A percentile compares a stretch with the other conserved stretches of the same genome.
phyloP scores from a whole-genome alignment of 92 coral and sea anemone genomes.

The Meandrina meandrites region DNA sequence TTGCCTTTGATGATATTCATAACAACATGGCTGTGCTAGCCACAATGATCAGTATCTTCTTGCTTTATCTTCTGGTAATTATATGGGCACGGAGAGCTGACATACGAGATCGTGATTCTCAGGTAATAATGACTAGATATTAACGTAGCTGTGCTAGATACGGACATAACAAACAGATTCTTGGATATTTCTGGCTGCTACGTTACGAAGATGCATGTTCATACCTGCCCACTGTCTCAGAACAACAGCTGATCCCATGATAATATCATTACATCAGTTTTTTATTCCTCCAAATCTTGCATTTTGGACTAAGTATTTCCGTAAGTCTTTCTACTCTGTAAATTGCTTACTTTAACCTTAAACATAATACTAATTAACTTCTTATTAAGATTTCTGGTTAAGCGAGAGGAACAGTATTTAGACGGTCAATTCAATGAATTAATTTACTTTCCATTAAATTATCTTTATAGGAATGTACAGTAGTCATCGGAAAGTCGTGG shows the following conservation, averaged over 20 bases:
- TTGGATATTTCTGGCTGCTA: background rate
- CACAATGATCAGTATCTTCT: slow-evolving; percentile 56
- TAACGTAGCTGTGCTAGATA: background rate
- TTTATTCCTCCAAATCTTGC: no score
- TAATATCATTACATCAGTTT: no score
- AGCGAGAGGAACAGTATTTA: background rate
- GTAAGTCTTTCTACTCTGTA: no score
- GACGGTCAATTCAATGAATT: no score
- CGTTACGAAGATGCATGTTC: no score
- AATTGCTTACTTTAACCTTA: no score
- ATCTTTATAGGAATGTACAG: slow-evolving; percentile 43
- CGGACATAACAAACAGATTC: background rate
- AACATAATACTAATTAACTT: no score
- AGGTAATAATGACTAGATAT: slow-evolving; percentile 36
- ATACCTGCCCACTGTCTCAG: no score
- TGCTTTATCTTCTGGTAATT: slow-evolving; percentile 60
- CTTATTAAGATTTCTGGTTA: background rate
- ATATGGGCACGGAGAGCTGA: slow-evolving; percentile 90
- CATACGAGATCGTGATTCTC: slow-evolving; percentile 48
- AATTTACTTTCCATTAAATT: background rate
- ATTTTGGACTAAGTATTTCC: no score
- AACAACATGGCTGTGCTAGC: slow-evolving; percentile 84
- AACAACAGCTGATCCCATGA: no score
- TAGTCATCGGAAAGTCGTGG: slow-evolving; percentile 51
- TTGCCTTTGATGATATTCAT: slow-evolving; percentile 66